Evolutionary conservation across 2,113 vertebrate genomes (phyloP).

Genomic region (Megaleporinus macrocephalus): DNA sequence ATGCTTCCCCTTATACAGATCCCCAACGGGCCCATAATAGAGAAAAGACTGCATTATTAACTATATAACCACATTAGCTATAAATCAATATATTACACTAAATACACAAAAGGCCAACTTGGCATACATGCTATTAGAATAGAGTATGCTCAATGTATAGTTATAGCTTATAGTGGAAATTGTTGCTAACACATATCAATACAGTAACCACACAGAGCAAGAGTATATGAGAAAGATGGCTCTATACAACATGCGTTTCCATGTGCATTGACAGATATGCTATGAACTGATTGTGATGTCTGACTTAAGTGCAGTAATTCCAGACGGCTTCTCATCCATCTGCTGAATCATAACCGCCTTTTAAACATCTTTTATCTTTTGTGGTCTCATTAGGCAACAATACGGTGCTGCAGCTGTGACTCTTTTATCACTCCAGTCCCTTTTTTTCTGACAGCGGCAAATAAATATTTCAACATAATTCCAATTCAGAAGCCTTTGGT

Average conservation of each 20-base stretch:
- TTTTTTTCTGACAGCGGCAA: background rate
- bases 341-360: constrained; percentile 1
- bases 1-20: constrained; percentile 14
- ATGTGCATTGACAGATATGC: too few species aligned
- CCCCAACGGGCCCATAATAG: background rate
- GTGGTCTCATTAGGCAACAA: constrained; percentile 1
- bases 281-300: background rate
- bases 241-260: too few species aligned
- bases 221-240: too few species aligned
- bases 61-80: background rate
- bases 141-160: background rate
- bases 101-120: too few species aligned
- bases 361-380: constrained; percentile 12
- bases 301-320: background rate
- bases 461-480: constrained; percentile 30
- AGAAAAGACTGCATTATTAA: background rate
- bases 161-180: too few species aligned
- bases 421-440: background rate
- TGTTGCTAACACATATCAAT: too few species aligned
- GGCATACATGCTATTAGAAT: background rate
- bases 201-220: too few species aligned
- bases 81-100: background rate
- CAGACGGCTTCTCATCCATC: background rate
- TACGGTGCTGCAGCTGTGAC: background rate
- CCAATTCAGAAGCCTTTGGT: background rate